These are phyloP conservation scores for Aphodius sticticus DNA, from an alignment of 2,888 invertebrate species.

Conservation along the genomic window DNA sequence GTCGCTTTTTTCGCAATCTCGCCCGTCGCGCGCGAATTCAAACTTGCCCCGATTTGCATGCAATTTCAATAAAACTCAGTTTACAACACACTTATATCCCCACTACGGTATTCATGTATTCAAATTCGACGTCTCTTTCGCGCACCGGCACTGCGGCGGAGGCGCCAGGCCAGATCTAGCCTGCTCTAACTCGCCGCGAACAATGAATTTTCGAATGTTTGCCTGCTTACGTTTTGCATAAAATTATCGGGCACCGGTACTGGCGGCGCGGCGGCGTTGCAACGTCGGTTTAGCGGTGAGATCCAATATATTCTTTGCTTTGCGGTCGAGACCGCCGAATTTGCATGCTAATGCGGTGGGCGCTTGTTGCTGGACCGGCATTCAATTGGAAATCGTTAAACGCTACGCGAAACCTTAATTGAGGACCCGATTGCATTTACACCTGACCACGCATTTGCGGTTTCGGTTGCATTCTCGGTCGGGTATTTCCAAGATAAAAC, in stretches of 20 bases:
- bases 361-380: background rate
- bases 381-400: background rate
- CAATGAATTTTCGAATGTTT: background rate
- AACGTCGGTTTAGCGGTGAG: background rate
- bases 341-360: background rate
- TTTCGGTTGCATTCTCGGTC: background rate
- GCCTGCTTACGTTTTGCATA: slow-evolving; percentile 4
- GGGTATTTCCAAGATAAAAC: background rate
- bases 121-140: background rate
- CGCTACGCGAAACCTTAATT: background rate
- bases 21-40: background rate
- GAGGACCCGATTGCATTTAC: background rate
- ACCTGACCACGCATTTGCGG: background rate
- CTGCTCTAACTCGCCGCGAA: background rate
- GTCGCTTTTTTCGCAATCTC: background rate
- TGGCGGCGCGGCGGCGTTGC: background rate
- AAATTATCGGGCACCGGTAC: background rate
- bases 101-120: background rate
- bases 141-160: background rate
- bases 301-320: background rate
- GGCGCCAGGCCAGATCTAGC: background rate
- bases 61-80: background rate
- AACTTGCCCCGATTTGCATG: background rate
- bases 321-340: background rate
- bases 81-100: slow-evolving; percentile 4